Base-by-base conservation (phyloP, 2,113 vertebrate genomes). In the Corynorhinus townsendii region DNA sequence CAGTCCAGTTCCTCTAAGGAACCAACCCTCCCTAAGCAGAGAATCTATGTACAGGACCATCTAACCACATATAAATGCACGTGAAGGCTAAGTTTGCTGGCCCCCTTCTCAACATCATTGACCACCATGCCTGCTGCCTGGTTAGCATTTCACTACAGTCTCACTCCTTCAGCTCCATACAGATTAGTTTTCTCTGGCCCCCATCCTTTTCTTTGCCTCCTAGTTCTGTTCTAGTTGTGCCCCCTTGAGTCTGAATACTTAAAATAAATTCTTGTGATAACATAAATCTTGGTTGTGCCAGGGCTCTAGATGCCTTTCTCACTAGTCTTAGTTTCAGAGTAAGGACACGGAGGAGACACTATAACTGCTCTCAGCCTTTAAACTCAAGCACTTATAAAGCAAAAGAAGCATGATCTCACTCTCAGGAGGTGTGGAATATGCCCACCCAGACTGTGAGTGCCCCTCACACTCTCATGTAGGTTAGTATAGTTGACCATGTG, bases 381-480 rank as follows among this genome's bases (percentile, higher is more conserved):
- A 66, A 28, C 33, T 17, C 38, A 16, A 1, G 20, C 14, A 5
- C 38, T 20, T 33, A 0, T 26, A 49, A 30, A 83, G 7, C 5
- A 77, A 35, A 59, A 38, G 28, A 33, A 72, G 30, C 24, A 16
- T 19, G 16, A 54, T 4, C 3, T 16, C 43, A 12, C 11, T 1
- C 30, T 12, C 40, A 26, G 30, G 30, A 24, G 9, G 43, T 71
- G 0, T 2, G 3, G 12, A 4, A 10, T 1, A 8, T 10, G 12
- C 28, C n/a, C 64, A 16, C 2, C 6, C 33, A 4, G 38, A 40
- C 33, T 26, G 28, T 2, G 40, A 64, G 19, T 3, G 22, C 17
- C 26, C 16, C 15, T 11, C 19, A 7, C 10, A 0, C 11, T 38
- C 12, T 45, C 69, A 1, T 0, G 1, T 5, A 7, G 28, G 22